Base-by-base conservation (phyloP, 2,888 invertebrate genomes). In the Hermaeophaga mercurialis region DNA sequence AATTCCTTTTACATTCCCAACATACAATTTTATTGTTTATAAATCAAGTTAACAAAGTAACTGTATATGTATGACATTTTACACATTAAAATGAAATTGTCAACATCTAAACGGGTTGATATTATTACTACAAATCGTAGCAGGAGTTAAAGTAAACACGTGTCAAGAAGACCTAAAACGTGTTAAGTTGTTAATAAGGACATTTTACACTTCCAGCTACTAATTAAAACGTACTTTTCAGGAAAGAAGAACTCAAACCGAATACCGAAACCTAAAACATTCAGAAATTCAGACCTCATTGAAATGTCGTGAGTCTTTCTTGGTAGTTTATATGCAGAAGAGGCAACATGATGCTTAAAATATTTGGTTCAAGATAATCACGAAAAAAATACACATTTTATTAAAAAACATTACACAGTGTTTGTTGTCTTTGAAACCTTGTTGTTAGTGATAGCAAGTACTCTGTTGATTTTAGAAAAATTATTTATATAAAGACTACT, bases 321-420 rank as follows among this genome's bases (percentile, higher is more conserved):
- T 38, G 17, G 1, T 36, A 48, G 65, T 70, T 68, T 63, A 67
- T 67, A 70, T 70, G 66, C 69, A 67, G 62, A 66, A 36, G 12
- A 15, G n/a, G n/a, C n/a, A n/a, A n/a, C n/a, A n/a, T n/a, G n/a
- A n/a, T n/a, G n/a, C n/a, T n/a, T n/a, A n/a, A n/a, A n/a, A n/a
- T n/a, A n/a, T n/a, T n/a, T n/a, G n/a, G n/a, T n/a, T n/a, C n/a
- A n/a, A n/a, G n/a, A n/a, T n/a, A n/a, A n/a, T n/a, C n/a, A n/a
- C n/a, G n/a, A n/a, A n/a, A n/a, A n/a, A n/a, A n/a, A n/a, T n/a
- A n/a, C n/a, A n/a, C n/a, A n/a, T n/a, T n/a, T n/a, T n/a, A n/a
- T n/a, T n/a, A n/a, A n/a, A n/a, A n/a, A n/a, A n/a, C n/a, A n/a
- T n/a, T n/a, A n/a, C n/a, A n/a, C n/a, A n/a, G n/a, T n/a, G n/a